Evolutionary conservation across 2,888 invertebrate genomes (phyloP).

Genomic region (Acanthococcus lagerstroemiae): DNA sequence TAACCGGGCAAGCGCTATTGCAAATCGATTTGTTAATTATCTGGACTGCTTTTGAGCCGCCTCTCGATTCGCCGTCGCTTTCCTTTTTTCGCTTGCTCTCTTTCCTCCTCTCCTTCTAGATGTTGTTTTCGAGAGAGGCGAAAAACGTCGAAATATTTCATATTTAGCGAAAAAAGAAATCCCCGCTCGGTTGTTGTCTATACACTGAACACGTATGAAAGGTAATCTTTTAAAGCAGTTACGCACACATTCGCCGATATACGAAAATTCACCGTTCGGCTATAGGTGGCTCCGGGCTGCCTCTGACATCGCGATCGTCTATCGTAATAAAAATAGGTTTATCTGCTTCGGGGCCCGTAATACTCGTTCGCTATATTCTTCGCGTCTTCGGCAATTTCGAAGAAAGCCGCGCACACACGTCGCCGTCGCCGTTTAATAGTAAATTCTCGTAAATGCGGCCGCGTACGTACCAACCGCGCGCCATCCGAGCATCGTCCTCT

Average conservation of each 20-base stretch:
- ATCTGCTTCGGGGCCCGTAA: constrained; percentile 20
- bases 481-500: constrained; percentile 10
- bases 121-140: no score
- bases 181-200: neutral
- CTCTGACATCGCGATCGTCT: constrained; percentile 28
- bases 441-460: constrained; percentile 14
- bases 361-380: neutral
- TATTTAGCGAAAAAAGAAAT: neutral
- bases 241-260: neutral
- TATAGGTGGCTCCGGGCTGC: constrained; percentile 29
- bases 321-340: constrained; percentile 29
- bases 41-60: no score
- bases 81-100: no score
- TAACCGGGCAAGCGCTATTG: no score
- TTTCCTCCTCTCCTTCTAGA: no score
- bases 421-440: constrained; percentile 18
- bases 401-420: neutral
- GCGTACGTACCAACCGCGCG: neutral
- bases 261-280: neutral
- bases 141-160: no score
- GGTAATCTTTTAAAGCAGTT: neutral
- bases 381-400: neutral
- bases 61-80: no score
- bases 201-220: neutral
- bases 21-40: no score